Base-by-base conservation (phyloP, 2,888 invertebrate genomes). In the Hypsopygia costalis region DNA sequence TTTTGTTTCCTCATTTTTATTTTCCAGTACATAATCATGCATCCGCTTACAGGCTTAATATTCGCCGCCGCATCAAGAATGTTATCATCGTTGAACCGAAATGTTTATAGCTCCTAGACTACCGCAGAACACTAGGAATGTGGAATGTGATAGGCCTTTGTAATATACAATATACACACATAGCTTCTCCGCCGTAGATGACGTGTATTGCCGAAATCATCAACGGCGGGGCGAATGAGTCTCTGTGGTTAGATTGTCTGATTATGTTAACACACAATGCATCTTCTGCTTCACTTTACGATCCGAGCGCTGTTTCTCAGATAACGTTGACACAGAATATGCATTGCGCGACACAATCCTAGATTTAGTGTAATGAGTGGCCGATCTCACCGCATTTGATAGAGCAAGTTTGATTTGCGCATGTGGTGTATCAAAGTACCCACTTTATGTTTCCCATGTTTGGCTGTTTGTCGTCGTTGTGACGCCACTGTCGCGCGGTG, bases 341-440 rank as follows among this genome's bases (percentile, higher is more conserved):
- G 81, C 79, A 80, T 83, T 81, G 76, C 72, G 74, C 71, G 75
- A 72, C 77, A 81, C 75, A 63, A 69, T 66, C 62, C 62, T 81
- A 85, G 83, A 80, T 73, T 80, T 87, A 87, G 88, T 85, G 83
- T 85, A 86, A 87, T 88, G 86, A 83, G 86, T 83, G 87, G 75
- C 87, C 85, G 86, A 85, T 83, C 56, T 83, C 87, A 87, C 88
- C 81, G 87, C 88, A 88, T 85, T 86, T 62, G 80, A 79, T 85
- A 86, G 85, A 83, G 78, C 81, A 79, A 81, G 69, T 86, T 75
- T 87, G 74, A 75, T 85, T 87, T 86, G 86, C 85, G 88, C 88
- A 88, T 88, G 88, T 73, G 76, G 69, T 65, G 76, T 79, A 69
- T 76, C 71, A 79, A 79, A 82, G 82, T 82, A 81, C 74, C 33